Evolutionary conservation across 2,113 vertebrate genomes (phyloP).

Genomic region (Saimiri boliviensis): DNA sequence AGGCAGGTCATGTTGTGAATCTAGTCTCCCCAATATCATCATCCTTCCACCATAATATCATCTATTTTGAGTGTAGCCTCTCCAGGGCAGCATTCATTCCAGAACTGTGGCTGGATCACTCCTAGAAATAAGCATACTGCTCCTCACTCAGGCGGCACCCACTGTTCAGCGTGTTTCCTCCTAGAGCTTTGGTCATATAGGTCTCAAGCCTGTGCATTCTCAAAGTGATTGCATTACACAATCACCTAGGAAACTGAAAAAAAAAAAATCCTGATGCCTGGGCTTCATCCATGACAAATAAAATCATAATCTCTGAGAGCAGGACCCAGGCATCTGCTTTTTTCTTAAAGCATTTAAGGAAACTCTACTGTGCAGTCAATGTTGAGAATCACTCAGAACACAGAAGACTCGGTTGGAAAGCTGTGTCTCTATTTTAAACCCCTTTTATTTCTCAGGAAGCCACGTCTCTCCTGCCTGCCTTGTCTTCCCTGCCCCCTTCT

Average conservation of each 20-base stretch:
- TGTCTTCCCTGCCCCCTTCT: background rate
- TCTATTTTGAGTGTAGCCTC: background rate
- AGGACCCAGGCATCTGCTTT: background rate
- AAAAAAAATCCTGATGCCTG: background rate
- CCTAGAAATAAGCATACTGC: background rate
- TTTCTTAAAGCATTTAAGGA: slow-evolving; percentile 40
- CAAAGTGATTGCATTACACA: background rate
- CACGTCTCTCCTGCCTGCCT: background rate
- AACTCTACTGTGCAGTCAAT: slow-evolving; percentile 29
- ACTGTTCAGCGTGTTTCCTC: background rate
- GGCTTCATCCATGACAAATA: background rate
- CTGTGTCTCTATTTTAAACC: background rate
- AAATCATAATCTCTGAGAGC: background rate
- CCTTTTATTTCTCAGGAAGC: slow-evolving; percentile 5
- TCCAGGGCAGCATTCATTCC: background rate
- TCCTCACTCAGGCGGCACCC: background rate
- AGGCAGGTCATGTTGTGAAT: background rate
- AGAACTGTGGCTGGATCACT: background rate
- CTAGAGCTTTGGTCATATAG: background rate
- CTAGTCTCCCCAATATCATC: background rate
- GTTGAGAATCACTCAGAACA: slow-evolving; percentile 1
- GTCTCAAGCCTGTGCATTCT: background rate
- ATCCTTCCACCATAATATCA: too few species aligned
- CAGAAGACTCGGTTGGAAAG: background rate
- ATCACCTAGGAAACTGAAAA: slow-evolving; percentile 29